Evolutionary conservation across 2,888 invertebrate species (phyloP).

Genomic region (Tenthredo distinguenda): DNA sequence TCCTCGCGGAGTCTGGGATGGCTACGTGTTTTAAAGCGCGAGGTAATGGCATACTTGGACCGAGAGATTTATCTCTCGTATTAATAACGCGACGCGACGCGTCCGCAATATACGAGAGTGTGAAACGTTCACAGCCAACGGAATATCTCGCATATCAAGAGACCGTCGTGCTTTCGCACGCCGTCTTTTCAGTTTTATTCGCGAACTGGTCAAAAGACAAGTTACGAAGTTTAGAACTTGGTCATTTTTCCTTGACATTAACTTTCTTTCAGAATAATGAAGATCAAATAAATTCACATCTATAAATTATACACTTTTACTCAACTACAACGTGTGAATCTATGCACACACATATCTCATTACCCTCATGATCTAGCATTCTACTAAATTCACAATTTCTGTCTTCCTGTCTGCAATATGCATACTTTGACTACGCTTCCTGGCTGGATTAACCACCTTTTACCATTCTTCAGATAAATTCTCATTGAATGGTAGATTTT

Average conservation of each 20-base stretch:
- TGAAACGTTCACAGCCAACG: conserved; percentile 34
- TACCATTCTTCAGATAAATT: background rate
- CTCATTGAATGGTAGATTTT: background rate
- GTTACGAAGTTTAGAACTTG: background rate
- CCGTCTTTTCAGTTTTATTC: background rate
- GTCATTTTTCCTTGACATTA: background rate
- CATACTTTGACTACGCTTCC: conserved; percentile 3
- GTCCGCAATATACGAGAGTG: conserved; percentile 35
- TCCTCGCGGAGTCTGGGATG: conserved; percentile 19
- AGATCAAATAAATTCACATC: background rate
- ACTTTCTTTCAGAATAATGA: background rate
- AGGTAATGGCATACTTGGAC: conserved; percentile 49
- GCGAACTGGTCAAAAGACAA: background rate
- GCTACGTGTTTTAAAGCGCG: conserved; percentile 45
- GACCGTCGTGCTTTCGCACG: background rate
- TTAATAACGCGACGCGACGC: conserved; percentile 47
- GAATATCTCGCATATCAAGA: conserved; percentile 1
- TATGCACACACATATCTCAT: background rate
- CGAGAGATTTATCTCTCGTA: conserved; percentile 51
- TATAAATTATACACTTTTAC: background rate
- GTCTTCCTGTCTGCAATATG: background rate
- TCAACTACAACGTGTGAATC: background rate
- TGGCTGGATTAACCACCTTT: background rate
- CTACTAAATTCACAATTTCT: background rate
- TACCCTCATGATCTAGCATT: background rate